These are phyloP conservation scores for Tetragonula clypearis DNA, from an alignment of 1,140 invertebrate genomes.

Conservation along the genomic window DNA sequence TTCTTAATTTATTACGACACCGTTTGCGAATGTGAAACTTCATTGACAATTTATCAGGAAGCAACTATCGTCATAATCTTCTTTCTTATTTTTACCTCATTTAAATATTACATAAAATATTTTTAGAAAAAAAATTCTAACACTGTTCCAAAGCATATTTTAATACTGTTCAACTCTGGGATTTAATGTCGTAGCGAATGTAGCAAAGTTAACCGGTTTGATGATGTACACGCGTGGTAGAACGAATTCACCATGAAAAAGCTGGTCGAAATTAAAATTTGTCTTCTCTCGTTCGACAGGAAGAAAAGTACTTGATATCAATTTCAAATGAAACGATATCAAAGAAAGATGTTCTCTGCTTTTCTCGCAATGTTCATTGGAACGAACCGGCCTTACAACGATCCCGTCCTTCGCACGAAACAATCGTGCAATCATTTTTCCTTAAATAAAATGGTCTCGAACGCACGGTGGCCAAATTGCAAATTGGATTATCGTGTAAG, in stretches of 20 bases:
- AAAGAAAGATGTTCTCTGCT: too few relatives aligned
- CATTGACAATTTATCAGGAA: too few relatives aligned
- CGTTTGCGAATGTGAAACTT: too few relatives aligned
- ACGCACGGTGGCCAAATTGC: not conserved
- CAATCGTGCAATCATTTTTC: not conserved
- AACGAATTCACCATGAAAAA: not conserved
- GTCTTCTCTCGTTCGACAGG: not conserved
- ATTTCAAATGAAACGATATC: too few relatives aligned
- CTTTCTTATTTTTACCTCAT: too few relatives aligned
- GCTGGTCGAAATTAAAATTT: not conserved
- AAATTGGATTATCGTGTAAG: constrained; percentile 5
- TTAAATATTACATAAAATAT: not conserved
- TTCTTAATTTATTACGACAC: too few relatives aligned
- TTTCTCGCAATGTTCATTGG: not conserved
- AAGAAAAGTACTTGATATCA: not conserved
- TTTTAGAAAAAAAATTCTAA: not conserved
- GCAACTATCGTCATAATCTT: not conserved
- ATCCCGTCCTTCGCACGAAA: too few relatives aligned
- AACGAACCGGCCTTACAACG: not conserved
- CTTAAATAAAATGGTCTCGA: not conserved
- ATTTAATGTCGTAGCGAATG: not conserved
- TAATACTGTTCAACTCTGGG: not conserved
- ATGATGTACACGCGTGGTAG: not conserved
- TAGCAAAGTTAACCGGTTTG: not conserved
- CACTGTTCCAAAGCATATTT: not conserved